A percentile compares a stretch with the other conserved stretches of the same genome.
phyloP scores from a whole-genome alignment of 2,888 invertebrate genomes.

The Drosophila colorata region DNA sequence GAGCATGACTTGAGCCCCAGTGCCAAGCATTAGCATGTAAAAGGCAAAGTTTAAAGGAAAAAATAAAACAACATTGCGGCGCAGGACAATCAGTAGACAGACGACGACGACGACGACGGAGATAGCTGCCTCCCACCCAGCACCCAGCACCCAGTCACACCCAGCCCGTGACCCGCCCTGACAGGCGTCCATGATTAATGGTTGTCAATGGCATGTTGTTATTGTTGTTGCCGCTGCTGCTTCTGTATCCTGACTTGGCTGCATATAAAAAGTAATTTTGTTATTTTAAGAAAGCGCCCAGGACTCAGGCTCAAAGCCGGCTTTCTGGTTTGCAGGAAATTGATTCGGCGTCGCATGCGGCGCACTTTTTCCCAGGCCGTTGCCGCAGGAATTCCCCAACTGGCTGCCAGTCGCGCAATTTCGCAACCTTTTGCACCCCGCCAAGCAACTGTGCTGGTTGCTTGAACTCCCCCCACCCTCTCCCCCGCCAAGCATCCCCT shows the following conservation, averaged over 20 bases:
- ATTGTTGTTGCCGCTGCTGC: slow-evolving; percentile 39
- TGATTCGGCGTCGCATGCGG: slow-evolving; percentile 75
- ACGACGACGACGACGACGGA: slow-evolving; percentile 31
- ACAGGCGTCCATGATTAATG: slow-evolving; percentile 86
- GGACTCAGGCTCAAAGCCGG: slow-evolving; percentile 43
- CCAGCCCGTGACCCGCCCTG: slow-evolving; percentile 72
- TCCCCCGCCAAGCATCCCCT: background rate
- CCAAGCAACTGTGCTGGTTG: slow-evolving; percentile 43
- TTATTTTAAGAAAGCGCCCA: slow-evolving; percentile 78
- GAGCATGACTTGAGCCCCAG: slow-evolving; percentile 66
- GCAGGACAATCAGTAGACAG: slow-evolving; percentile 70
- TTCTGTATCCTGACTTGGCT: slow-evolving; percentile 42
- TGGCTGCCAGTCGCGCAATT: slow-evolving; percentile 57
- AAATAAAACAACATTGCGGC: slow-evolving; percentile 60
- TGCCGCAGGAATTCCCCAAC: slow-evolving; percentile 81
- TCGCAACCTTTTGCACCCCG: slow-evolving; percentile 77
- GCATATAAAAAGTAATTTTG: slow-evolving; percentile 81
- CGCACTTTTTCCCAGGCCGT: slow-evolving; percentile 65
- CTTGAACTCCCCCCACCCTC: background rate
- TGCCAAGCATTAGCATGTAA: slow-evolving; percentile 73
- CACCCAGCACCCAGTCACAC: slow-evolving; percentile 33
- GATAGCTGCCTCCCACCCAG: slow-evolving; percentile 13
- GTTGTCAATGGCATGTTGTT: slow-evolving; percentile 84
- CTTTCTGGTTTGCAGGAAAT: slow-evolving; percentile 70
- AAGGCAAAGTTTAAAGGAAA: slow-evolving; percentile 66